phyloP scores from a whole-genome alignment of 2,797 vertebrate species.

The Megaceryle alcyon region DNA sequence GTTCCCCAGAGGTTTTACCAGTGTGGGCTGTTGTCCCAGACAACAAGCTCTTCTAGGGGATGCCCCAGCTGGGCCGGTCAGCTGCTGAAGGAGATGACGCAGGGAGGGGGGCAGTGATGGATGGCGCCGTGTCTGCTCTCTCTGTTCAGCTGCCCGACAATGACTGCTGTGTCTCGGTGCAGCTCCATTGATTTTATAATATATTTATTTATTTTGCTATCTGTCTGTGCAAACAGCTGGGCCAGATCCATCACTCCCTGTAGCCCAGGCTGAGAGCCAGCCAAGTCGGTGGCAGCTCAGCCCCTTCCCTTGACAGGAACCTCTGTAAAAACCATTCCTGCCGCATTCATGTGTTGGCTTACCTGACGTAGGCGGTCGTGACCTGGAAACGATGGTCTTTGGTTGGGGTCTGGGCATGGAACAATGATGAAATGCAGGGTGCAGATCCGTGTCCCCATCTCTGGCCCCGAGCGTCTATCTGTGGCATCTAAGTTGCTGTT shows the following conservation, averaged over 20 bases:
- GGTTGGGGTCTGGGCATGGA: neutral
- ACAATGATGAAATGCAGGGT: neutral
- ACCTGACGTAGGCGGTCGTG: neutral
- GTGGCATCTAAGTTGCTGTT: neutral
- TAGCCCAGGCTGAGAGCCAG: neutral
- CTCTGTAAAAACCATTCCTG: neutral
- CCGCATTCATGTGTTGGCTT: rapidly evolving
- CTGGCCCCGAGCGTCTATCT: rapidly evolving
- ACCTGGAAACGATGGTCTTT: neutral
- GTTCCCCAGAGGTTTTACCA: neutral
- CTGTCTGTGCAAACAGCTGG: neutral
- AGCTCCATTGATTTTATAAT: constrained; percentile 27
- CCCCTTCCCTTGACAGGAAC: neutral
- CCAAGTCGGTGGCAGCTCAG: neutral
- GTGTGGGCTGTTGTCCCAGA: neutral
- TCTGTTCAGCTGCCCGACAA: neutral
- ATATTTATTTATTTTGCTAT: neutral
- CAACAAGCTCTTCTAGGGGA: rapidly evolving
- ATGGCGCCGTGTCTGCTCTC: neutral
- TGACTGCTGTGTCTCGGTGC: neutral
- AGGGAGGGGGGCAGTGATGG: neutral
- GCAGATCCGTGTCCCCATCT: neutral
- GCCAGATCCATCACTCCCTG: neutral
- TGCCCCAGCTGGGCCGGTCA: rapidly evolving
- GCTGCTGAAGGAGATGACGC: neutral